Evolutionary conservation across 2,113 vertebrate genomes (phyloP), one percentile per base, ranked within the genome.

Genomic region (Macquaria ambigua): DNA sequence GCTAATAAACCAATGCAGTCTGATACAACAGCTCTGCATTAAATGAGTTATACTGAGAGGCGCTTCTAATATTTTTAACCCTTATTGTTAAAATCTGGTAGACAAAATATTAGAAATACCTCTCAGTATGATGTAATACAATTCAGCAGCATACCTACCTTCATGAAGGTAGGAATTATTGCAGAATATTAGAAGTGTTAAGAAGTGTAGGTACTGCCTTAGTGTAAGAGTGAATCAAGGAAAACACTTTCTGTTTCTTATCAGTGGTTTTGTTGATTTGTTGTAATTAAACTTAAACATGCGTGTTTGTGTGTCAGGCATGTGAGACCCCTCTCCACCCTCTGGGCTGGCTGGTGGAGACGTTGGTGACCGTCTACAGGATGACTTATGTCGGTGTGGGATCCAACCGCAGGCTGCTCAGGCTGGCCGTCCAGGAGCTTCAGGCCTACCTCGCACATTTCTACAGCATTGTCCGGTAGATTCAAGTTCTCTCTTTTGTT

Each of bases 351-450:
- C 95, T 99, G 52, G 92, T 99, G 87, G 98, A 99, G 95, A 98
- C 97, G 0, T 86, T 99, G 48, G 98, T 99, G 66, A 98, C 98
- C 0, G 98, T 97, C 43, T 99, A 99, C 82, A 96, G 98, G 87
- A 99, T 99, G 98, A 99, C 98, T 0, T 99, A 99, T 0, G 96
- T 99, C 25, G 98, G 98, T 0, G 97, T 99, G 11, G 98, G 98
- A 69, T 97, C 98, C n/a, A 98, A 98, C 90, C 95, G 96, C 23
- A 94, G 98, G 3, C 89, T 99, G 53, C 91, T 99, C 81, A 95
- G 94, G 63, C 97, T 98, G 91, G 98, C 98, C 0, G 98, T 99
- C 0, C 95, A 96, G 73, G 98, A 99, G 93, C 95, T 99, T 63
- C 96, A 96, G 86, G 98, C 97, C 81, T 99, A 97, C 93, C 96